Percentiles rank a stretch among this genome's conserved stretches.
phyloP scores from a whole-genome alignment of 2,113 vertebrate genomes.

The Pseudolaguvia tuberculata region DNA sequence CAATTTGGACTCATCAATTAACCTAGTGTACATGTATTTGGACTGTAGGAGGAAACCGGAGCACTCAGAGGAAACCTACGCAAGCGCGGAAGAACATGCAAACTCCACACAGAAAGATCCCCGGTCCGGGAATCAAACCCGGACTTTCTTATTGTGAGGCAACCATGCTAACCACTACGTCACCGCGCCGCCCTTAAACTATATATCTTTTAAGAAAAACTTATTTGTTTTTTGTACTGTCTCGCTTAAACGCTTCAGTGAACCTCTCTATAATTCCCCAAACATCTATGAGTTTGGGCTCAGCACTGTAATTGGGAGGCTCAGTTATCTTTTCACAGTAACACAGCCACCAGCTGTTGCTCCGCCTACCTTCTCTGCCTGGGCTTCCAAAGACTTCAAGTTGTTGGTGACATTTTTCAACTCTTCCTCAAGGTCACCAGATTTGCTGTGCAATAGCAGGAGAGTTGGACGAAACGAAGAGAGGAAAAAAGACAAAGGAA shows the following conservation, averaged over 20 bases:
- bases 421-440: conserved; percentile 97
- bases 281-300: neutral
- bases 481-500: conserved; percentile 30
- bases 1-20: too few relatives aligned
- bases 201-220: neutral
- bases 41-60: too few relatives aligned
- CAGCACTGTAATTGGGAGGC: conserved; percentile 2
- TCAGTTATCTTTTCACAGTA: conserved; percentile 13
- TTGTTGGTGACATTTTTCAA: conserved; percentile 99
- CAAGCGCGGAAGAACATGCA: too few relatives aligned
- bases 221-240: conserved; percentile 5
- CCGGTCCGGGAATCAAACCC: too few relatives aligned
- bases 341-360: conserved; percentile 20
- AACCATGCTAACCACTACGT: too few relatives aligned
- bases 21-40: too few relatives aligned
- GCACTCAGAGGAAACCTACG: too few relatives aligned
- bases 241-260: conserved; percentile 27
- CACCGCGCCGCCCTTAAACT: too few relatives aligned
- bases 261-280: conserved; percentile 23
- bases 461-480: conserved; percentile 39
- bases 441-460: conserved; percentile 80
- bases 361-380: conserved; percentile 91
- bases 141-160: too few relatives aligned
- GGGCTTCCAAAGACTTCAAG: conserved; percentile 97
- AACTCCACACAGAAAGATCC: too few relatives aligned